A percentile compares a stretch with the other conserved stretches of the same genome.
These are phyloP conservation scores for Gorilla gorilla DNA, from an alignment of 2,113 vertebrate genomes.

Conservation along the genomic window DNA sequence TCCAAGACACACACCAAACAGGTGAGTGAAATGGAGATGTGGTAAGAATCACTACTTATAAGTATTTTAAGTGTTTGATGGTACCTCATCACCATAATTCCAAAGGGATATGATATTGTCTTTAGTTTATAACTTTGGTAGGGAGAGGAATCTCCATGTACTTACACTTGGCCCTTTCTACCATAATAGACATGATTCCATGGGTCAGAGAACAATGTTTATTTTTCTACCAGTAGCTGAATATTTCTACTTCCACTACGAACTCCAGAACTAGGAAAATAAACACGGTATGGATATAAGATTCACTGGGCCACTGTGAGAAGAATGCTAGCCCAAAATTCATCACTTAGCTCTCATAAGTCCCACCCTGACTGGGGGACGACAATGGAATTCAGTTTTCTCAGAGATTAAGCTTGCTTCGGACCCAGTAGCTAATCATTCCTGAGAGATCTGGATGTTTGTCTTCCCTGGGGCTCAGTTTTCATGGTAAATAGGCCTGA, in stretches of 20 bases:
- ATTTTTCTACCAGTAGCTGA: neutral
- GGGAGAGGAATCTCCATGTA: neutral
- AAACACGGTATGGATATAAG: neutral
- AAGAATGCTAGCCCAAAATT: neutral
- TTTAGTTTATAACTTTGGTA: neutral
- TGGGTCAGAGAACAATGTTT: neutral
- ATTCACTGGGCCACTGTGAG: neutral
- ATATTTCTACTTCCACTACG: neutral
- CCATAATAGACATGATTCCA: neutral
- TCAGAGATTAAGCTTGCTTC: neutral
- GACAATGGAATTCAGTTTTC: neutral
- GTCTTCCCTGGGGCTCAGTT: constrained; percentile 3
- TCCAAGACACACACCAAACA: neutral
- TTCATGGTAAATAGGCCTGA: neutral
- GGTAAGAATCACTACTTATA: neutral
- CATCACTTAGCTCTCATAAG: neutral
- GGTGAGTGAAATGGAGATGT: neutral
- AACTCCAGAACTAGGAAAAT: neutral
- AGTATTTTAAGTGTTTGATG: constrained; percentile 7
- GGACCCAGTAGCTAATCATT: constrained; percentile 24
- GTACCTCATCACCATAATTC: neutral
- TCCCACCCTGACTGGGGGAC: neutral
- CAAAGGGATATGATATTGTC: neutral
- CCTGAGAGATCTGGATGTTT: constrained; percentile 28
- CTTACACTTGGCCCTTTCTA: neutral